Evolutionary conservation across 2,888 invertebrate genomes (phyloP).

Genomic region (Icerya purchasi): DNA sequence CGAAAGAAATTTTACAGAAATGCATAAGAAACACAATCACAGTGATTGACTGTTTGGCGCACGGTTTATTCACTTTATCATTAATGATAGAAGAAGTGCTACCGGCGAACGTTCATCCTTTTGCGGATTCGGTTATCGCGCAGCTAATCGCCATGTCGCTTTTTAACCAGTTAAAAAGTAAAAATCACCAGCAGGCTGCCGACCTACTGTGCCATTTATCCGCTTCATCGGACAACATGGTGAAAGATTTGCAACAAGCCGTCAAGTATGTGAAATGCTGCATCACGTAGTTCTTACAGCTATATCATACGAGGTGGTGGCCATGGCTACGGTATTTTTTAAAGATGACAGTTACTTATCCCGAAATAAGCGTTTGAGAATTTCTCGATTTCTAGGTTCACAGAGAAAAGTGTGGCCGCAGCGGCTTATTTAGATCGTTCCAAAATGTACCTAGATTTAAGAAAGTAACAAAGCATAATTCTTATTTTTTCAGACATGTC

Average conservation of each 20-base stretch:
- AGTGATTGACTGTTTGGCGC: slow-evolving; percentile 36
- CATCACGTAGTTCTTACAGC: too few relatives aligned
- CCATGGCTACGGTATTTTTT: too few relatives aligned
- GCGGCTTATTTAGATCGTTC: too few relatives aligned
- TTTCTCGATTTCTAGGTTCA: too few relatives aligned
- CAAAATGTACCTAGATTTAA: too few relatives aligned
- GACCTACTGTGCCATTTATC: slow-evolving; percentile 57
- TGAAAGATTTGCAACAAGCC: slow-evolving; percentile 46
- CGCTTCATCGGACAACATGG: too few relatives aligned
- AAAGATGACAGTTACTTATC: too few relatives aligned
- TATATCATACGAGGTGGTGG: too few relatives aligned
- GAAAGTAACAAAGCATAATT: too few relatives aligned
- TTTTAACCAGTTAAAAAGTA: slow-evolving; percentile 16
- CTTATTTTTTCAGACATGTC: too few relatives aligned
- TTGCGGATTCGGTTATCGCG: slow-evolving; percentile 45
- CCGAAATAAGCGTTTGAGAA: too few relatives aligned
- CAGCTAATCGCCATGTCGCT: slow-evolving; percentile 38
- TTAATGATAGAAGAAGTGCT: slow-evolving; percentile 41
- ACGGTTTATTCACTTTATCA: slow-evolving; percentile 31
- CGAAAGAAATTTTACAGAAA: neutral
- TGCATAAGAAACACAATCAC: slow-evolving; percentile 2
- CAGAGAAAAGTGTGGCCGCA: too few relatives aligned
- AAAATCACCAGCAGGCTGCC: slow-evolving; percentile 37
- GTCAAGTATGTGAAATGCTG: slow-evolving; percentile 27
- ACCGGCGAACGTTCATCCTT: slow-evolving; percentile 45